Evolutionary conservation across 1,140 invertebrate species (phyloP), one percentile per base, ranked within the genome.

Genomic region (Megalopta genalis): DNA sequence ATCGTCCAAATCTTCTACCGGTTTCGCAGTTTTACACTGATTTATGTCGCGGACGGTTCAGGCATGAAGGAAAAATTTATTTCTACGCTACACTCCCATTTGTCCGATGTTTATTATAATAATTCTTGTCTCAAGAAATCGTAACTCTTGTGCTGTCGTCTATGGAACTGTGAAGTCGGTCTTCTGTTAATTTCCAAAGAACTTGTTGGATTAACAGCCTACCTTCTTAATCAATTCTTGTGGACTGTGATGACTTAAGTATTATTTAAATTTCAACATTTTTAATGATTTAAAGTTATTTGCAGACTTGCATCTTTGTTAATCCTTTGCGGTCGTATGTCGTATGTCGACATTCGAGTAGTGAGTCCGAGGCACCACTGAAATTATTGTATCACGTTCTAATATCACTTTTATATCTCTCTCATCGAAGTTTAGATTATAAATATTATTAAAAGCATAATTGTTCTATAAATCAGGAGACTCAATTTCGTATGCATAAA

Each of bases 21-120:
- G 37, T 85, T 64, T 67, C 46, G 6, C 18, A 14, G 37, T 21
- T 14, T 46, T 21, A 21, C 23, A 0, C 8, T 74, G 78, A 85
- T 74, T 81, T 77, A 84, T 73, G 57, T 60, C 66, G 18, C 52
- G 52, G 18, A 46, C 16, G n/a, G n/a, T 23, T 52, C 52, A 5
- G 16, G 10, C 14, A 4, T 46, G 42, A 66, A 21, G 21, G 52
- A 39, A 37, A 46, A 60, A 74, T 79, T 79, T 67, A 79, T 74
- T 74, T 74, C 39, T 14, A 46, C 52, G 14, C 1, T 49, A 3
- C 10, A 16, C 25, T 3, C 59, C 27, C 66, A 70, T 77, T 77
- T 77, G 57, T 66, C 18, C 52, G 0, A 39, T 52, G 71, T 74
- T 79, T 67, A 79, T 79, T 78, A 72, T 46, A 64, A 72, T 78